These are phyloP conservation scores for Trypoxylon attenuatum DNA, from an alignment of 2,888 invertebrate genomes.

Conservation along the genomic window DNA sequence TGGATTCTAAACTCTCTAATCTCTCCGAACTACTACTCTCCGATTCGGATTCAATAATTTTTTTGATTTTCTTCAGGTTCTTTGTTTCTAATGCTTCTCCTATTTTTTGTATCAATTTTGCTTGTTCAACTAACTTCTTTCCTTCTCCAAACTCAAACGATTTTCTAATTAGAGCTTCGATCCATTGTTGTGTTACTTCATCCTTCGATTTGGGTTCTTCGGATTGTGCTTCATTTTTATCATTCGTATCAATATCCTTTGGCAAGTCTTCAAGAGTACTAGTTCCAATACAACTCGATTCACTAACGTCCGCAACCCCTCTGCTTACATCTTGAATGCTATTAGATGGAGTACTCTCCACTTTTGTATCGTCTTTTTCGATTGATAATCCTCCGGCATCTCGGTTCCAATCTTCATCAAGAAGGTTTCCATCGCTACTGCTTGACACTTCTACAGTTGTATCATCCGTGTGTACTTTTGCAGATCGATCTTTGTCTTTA, in stretches of 20 bases:
- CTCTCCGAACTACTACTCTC: conserved; percentile 71
- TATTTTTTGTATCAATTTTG: conserved; percentile 76
- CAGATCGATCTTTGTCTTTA: conserved; percentile 8
- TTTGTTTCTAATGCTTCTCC: conserved; percentile 63
- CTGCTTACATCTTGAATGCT: background rate
- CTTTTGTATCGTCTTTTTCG: conserved; percentile 7
- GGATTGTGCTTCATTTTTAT: conserved; percentile 12
- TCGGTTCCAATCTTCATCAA: conserved; percentile 25
- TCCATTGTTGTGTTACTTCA: conserved; percentile 62
- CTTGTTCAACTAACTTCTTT: conserved; percentile 70
- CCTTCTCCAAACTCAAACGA: conserved; percentile 64
- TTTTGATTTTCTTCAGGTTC: conserved; percentile 77
- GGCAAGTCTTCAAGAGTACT: background rate
- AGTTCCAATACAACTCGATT: conserved; percentile 18
- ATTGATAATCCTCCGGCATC: conserved; percentile 1
- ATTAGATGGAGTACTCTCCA: background rate
- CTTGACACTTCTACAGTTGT: conserved; percentile 55
- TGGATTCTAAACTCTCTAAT: conserved; percentile 48
- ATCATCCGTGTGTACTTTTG: conserved; percentile 41
- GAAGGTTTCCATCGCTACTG: conserved; percentile 47
- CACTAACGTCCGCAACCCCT: conserved; percentile 1
- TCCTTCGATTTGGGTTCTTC: conserved; percentile 49
- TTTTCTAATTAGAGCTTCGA: conserved; percentile 63
- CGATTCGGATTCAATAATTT: conserved; percentile 77
- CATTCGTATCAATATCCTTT: conserved; percentile 2